Percentiles rank a stretch among this genome's conserved stretches.
phyloP scores from a whole-genome alignment of 1,140 invertebrate species.

The Pogonus chalceus region DNA sequence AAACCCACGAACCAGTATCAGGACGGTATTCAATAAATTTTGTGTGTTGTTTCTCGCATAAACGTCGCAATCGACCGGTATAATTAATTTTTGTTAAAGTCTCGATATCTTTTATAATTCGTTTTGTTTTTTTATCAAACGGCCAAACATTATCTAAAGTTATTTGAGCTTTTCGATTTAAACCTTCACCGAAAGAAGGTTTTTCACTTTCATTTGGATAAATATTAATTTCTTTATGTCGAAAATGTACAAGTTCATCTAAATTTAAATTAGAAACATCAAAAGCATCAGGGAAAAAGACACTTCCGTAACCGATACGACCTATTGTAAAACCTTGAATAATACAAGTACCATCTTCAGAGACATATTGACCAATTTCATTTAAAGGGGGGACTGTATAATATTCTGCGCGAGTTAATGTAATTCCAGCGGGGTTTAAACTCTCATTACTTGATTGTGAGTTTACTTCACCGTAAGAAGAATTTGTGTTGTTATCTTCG shows the following conservation, averaged over 20 bases:
- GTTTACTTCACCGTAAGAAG: too few relatives aligned
- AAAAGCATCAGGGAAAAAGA: conserved; percentile 78
- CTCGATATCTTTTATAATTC: conserved; percentile 71
- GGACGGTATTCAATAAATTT: conserved; percentile 91
- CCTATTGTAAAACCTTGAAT: conserved; percentile 88
- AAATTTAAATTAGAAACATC: conserved; percentile 84
- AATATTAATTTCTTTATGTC: conserved; percentile 65
- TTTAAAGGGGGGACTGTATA: conserved; percentile 76
- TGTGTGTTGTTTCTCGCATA: conserved; percentile 77
- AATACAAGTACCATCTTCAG: conserved; percentile 67
- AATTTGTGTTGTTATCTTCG: too few relatives aligned
- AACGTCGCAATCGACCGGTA: conserved; percentile 71
- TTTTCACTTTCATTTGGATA: conserved; percentile 61
- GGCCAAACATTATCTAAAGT: conserved; percentile 94
- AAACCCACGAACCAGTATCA: conserved; percentile 93
- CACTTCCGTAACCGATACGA: conserved; percentile 82
- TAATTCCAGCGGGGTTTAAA: conserved; percentile 17
- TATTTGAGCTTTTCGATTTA: conserved; percentile 87
- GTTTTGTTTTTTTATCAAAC: conserved; percentile 69
- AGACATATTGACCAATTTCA: conserved; percentile 50
- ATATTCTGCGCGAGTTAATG: conserved; percentile 49
- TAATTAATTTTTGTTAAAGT: conserved; percentile 75
- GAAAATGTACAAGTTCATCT: conserved; percentile 71
- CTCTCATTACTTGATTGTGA: too few relatives aligned
- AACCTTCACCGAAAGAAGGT: conserved; percentile 68